Evolutionary conservation across 2,113 vertebrate genomes (phyloP), one percentile per base, ranked within the genome.

Genomic region (Thamnaconus septentrionalis): DNA sequence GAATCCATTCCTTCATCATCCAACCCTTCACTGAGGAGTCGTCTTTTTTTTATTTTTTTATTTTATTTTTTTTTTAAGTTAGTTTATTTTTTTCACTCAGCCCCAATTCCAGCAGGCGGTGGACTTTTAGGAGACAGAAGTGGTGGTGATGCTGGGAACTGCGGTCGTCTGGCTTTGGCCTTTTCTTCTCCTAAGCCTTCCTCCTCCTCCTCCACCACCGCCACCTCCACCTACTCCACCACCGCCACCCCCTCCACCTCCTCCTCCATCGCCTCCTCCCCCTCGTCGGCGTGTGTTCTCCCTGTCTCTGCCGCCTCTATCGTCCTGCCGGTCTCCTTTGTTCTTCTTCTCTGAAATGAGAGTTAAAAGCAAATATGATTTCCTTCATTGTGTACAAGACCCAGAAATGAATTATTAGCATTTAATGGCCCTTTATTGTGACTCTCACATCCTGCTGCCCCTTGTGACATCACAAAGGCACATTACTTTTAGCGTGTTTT

Each of bases 101-200:
- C 80, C 63, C 18, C 79, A 53, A 31, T 31, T 59, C 75, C 66
- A 71, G 66, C 63, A 63, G 56, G 12, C 9, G 43, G 11, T n/a
- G 18, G 18, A 31, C 18, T 31, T 78, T 90, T 95, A 94, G 85
- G 92, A 93, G 84, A 91, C 75, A 59, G 90, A 89, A 80, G 91
- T 92, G 0, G 87, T 60, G 5, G 93, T 81, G 3, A 92, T 85
- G 7, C 62, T 31, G 0, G 94, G 87, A 42, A 79, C 72, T 4
- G 47, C 75, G 3, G 92, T 94, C 54, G 87, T 92, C 75, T 86
- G 83, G 73, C 90, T 91, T 69, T 86, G 92, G 63, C 87, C 86
- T 86, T 91, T 96, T 80, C 83, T 92, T 68, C 86, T 93, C 83
- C 85, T 94, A 64, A 88, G 91, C 18, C 91, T 81, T n/a, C 89